Base-by-base conservation (phyloP, 2,797 vertebrate species). In the Eulemur albifrons region DNA sequence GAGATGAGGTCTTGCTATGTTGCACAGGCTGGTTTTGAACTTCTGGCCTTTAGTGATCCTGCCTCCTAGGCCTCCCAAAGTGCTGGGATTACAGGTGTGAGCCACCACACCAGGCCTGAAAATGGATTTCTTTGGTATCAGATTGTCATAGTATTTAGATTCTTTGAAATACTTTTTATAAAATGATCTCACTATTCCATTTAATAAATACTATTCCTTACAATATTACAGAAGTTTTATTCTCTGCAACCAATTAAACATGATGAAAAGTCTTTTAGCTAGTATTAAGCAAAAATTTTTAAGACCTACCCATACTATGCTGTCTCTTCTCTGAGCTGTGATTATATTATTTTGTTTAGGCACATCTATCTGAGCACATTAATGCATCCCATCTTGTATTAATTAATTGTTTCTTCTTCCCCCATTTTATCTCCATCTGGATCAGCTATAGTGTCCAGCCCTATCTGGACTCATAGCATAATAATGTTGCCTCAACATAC, bases 171-270 rank as follows among this genome's bases (percentile, higher is more conserved):
- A 20, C 25, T 57, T 90, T 82, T 81, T 83, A 92, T 15, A 87
- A 93, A 81, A 79, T 79, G n/a, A 48, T 45, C 52, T n/a, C 50
- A 69, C 18, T 94, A 35, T 92, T 97, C 90, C 75, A 75, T 65
- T 96, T 95, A 95, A 82, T 76, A 93, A 95, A 90, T 94, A 25
- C 23, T 85, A 84, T 65, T 87, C 61, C n/a, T 92, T 88, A 88
- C 2, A 92, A 52, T 73, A 63, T 54, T 38, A 5, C 43, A 89
- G 25, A 63, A 90, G 82, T 63, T 88, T 7, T 83, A 76, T 83
- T 93, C 40, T 72, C 21, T 87, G 76, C 35, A 95, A 93, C 35
- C 27, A 79, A n/a, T 54, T 82, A 94, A 90, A 65, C 18, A 65
- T 45, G 32, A 87, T 92, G 48, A 84, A 93, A 92, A 92, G 10